Base-by-base conservation (phyloP, 2,797 vertebrate genomes). In the Octomys mimax region DNA sequence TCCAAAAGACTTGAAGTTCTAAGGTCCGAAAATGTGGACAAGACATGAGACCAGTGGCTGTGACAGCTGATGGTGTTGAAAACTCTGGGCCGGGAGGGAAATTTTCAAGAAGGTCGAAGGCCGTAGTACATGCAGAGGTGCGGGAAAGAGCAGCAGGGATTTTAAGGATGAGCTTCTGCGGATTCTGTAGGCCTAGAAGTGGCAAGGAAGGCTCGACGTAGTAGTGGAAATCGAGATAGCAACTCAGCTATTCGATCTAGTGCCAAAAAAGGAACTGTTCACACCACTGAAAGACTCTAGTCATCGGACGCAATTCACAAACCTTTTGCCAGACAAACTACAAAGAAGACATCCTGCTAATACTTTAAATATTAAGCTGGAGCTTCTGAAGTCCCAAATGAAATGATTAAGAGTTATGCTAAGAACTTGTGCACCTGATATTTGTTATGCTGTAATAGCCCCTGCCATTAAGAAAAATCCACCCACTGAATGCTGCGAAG, bases 71-170 rank as follows among this genome's bases (percentile, higher is more conserved):
- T 70, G n/a, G n/a, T 22, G 12, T 57, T 68, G 85, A 68, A 52
- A 84, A 66, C 64, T 36, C 5, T 21, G 64, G 64, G n/a, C 64
- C 64, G 59, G 57, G 9, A 31, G 24, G 39, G 6, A 95, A 46
- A 57, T 68, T 28, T 19, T 3, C 21, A 8, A 82, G 54, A 13
- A 64, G 31, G 1, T 13, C 36, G 54, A 85, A 57, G 85, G 42
- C 8, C 14, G 11, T 24, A 10, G 1, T 22, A 0, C 3, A 11
- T 46, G 19, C 9, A 12, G 5, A 7, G 6, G 12, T 12, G 6
- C 6, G 52, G 26, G 31, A 49, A 75, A 49, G 49, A 73, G 12
- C 16, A 5, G 52, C 19, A 1, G 22, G 13, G 28, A 46, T 70
- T 26, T 1, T 64, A 54, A 36, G 81, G 77, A 57, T 5, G 33